Conservation (phyloP, 2,888 invertebrate genomes). For the Schizotus pectinicornis region DNA sequence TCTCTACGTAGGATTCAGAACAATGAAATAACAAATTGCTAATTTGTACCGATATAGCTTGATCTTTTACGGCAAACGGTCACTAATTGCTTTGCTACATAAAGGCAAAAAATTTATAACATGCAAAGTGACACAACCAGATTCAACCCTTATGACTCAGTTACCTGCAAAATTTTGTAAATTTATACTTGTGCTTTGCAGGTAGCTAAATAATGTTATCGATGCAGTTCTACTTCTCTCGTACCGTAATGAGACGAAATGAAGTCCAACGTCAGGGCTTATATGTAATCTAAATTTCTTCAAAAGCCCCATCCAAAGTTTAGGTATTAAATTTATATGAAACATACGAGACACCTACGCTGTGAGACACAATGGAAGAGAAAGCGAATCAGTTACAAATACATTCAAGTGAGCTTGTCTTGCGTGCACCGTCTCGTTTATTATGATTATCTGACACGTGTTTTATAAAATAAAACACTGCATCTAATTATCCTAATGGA, state of each 20-base stretch:
- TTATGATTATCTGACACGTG: conserved; percentile 37
- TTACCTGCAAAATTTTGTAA: no score
- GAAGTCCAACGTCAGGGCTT: no score
- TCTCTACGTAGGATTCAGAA: conserved; percentile 14
- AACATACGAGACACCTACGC: conserved; percentile 21
- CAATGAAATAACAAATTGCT: conserved; percentile 22
- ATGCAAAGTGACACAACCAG: no score
- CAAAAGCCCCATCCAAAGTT: not conserved
- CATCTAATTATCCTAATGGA: conserved; percentile 27
- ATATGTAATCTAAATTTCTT: not conserved
- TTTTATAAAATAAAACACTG: conserved; percentile 29
- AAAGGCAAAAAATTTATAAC: not conserved
- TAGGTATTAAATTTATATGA: conserved; percentile 11
- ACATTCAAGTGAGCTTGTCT: conserved; percentile 30
- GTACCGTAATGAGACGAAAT: no score
- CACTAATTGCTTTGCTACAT: conserved; percentile 2
- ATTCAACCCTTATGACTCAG: no score
- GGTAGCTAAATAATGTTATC: no score
- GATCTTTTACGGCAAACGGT: conserved; percentile 10
- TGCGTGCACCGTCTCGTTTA: conserved; percentile 35
- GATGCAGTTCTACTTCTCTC: no score
- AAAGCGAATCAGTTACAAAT: conserved; percentile 39
- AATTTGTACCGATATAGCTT: conserved; percentile 19
- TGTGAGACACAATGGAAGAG: conserved; percentile 39
- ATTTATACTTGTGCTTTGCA: no score